Conservation (phyloP, 2,797 vertebrate species). For the Sus cebifrons region DNA sequence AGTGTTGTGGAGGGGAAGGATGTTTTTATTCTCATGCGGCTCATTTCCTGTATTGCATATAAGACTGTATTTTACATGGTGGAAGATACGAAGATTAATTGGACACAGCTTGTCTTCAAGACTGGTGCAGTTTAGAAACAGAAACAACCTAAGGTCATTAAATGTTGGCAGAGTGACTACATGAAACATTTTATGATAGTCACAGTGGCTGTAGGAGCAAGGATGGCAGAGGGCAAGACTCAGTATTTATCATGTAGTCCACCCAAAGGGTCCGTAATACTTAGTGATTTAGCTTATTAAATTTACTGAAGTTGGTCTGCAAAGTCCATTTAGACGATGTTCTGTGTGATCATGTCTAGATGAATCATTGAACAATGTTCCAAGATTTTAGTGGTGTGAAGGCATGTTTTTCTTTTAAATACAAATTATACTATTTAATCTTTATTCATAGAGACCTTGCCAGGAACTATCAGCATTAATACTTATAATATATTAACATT, state of each 20-base stretch:
- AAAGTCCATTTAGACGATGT: background rate
- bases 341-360: background rate
- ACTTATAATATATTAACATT: background rate
- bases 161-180: background rate
- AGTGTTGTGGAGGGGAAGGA: no score
- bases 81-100: background rate
- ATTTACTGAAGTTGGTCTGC: constrained; percentile 19
- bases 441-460: constrained; percentile 34
- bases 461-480: background rate
- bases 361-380: background rate
- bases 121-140: background rate
- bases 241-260: background rate
- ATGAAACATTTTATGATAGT: background rate
- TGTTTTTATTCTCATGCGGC: background rate
- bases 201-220: background rate
- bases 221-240: background rate
- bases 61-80: background rate
- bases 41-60: background rate
- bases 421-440: constrained; percentile 11
- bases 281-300: background rate
- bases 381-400: background rate
- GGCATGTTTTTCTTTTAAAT: background rate
- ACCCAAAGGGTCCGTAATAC: background rate
- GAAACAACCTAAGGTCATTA: background rate
- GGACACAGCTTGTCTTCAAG: background rate